A percentile compares a stretch with the other conserved stretches of the same genome.
phyloP scores from a whole-genome alignment of 2,113 vertebrate genomes.

The Melanostigma gelatinosum region DNA sequence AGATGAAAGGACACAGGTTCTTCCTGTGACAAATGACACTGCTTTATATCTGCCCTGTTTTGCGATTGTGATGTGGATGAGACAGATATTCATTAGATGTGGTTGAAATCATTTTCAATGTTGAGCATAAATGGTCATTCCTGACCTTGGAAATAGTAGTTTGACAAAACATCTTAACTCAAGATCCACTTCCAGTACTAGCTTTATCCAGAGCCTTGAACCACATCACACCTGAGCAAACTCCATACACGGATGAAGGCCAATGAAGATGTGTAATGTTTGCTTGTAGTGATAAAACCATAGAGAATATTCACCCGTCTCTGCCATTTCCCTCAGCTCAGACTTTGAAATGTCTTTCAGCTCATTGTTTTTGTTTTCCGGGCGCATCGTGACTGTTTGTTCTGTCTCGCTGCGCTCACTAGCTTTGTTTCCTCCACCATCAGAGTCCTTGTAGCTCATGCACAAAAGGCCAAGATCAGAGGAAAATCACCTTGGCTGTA shows the following conservation, averaged over 20 bases:
- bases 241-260: background rate
- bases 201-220: background rate
- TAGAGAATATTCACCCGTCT: background rate
- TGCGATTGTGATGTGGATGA: background rate
- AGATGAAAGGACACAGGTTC: conserved; percentile 33
- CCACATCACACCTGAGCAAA: background rate
- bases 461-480: background rate
- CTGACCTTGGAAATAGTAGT: background rate
- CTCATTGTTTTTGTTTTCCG: background rate
- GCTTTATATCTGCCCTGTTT: background rate
- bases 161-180: background rate
- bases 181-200: background rate
- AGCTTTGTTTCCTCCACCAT: background rate
- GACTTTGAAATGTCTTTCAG: background rate
- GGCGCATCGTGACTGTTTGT: too few relatives aligned
- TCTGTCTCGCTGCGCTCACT: background rate
- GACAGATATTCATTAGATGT: background rate
- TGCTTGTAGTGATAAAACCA: background rate
- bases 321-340: background rate
- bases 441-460: background rate
- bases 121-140: background rate
- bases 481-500: background rate
- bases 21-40: conserved; percentile 52
- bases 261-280: background rate
- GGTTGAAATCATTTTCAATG: background rate